These are phyloP conservation scores for Aselliscus stoliczkanus DNA, from an alignment of 2,797 vertebrate genomes.

Conservation along the genomic window DNA sequence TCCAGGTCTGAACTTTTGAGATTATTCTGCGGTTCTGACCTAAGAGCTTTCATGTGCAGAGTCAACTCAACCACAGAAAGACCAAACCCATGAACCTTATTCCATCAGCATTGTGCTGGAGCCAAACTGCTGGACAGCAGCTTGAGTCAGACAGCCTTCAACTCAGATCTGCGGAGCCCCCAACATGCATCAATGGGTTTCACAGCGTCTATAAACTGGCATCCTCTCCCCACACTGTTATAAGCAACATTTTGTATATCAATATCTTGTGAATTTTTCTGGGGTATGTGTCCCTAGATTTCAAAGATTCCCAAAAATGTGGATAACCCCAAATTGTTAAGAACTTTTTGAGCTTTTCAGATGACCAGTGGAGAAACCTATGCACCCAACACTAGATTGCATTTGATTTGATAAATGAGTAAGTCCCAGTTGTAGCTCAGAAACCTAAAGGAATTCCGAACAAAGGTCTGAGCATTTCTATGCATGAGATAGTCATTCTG, in stretches of 20 bases:
- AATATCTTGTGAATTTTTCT: not conserved
- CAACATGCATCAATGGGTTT: not conserved
- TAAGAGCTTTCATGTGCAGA: not conserved
- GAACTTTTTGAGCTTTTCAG: conserved; percentile 12
- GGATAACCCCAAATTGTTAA: not conserved
- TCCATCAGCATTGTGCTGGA: not conserved
- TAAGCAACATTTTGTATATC: not conserved
- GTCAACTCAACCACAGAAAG: not conserved
- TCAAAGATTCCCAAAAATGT: not conserved
- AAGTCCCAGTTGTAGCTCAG: not conserved
- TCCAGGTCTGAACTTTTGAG: not conserved
- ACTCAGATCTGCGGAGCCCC: not conserved
- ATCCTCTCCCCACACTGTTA: not conserved
- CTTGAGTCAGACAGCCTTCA: not conserved
- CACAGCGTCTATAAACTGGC: not conserved
- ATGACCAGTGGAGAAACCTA: not conserved
- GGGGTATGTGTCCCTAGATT: not conserved
- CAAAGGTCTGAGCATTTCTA: not conserved
- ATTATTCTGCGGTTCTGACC: not conserved
- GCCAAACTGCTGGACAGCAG: not conserved
- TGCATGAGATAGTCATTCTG: not conserved
- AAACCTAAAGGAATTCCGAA: conserved; percentile 36
- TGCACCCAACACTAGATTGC: not conserved
- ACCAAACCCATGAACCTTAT: not conserved
- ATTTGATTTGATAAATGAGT: not conserved